Evolutionary conservation across 30 jellyfish, hydroid and myxozoan species (phyloP).

Genomic region (Sanderia malayensis): DNA sequence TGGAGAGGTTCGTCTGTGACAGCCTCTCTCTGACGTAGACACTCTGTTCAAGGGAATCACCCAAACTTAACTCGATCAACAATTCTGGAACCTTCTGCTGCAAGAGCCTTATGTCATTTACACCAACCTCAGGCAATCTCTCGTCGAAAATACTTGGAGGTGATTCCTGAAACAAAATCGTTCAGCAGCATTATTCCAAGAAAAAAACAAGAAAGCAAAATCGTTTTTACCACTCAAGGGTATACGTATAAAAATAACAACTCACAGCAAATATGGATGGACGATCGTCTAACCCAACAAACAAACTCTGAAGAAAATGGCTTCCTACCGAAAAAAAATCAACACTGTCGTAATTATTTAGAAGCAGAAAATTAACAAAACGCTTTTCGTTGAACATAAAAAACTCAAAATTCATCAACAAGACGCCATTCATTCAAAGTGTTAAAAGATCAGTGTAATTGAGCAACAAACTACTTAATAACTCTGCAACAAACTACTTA

Average conservation of each 20-base stretch:
- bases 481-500: too few species aligned
- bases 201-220: too few species aligned
- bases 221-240: too few species aligned
- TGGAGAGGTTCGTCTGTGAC: constrained; percentile 72
- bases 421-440: too few species aligned
- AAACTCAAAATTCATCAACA: too few species aligned
- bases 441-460: too few species aligned
- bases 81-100: constrained; percentile 84
- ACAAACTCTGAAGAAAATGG: constrained; percentile 80
- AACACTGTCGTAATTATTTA: too few species aligned
- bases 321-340: constrained; percentile 45
- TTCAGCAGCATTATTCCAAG: too few species aligned
- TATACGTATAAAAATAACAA: too few species aligned
- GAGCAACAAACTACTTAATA: too few species aligned
- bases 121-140: constrained; percentile 68
- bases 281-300: constrained; percentile 78
- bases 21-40: constrained; percentile 59
- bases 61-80: constrained; percentile 67
- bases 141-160: constrained; percentile 82
- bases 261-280: constrained; percentile 90
- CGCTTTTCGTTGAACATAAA: too few species aligned
- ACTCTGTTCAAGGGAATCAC: constrained; percentile 76
- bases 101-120: constrained; percentile 63
- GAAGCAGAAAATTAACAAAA: too few species aligned
- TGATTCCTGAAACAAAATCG: constrained; percentile 73